Base-by-base conservation (phyloP, 2,888 invertebrate species). In the Philonicus albiceps region DNA sequence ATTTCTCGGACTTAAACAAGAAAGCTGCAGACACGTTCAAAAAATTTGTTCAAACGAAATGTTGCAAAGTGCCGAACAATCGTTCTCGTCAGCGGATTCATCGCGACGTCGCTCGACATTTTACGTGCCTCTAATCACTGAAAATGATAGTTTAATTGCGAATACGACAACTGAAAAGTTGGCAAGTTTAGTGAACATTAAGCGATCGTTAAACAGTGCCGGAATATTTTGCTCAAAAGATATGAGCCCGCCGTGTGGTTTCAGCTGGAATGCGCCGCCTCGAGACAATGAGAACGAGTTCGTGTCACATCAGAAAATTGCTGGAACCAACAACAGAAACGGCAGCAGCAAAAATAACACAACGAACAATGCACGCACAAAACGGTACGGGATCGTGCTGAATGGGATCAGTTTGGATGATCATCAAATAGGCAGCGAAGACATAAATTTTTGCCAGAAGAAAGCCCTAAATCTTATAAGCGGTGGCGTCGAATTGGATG, bases 31-130 rank as follows among this genome's bases (percentile, higher is more conserved):
- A 64, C 64, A 64, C 64, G 22, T 64, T 22, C 64, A 27, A 64
- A 64, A 64, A 22, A 19, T 53, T n/a, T 64, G 11, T 64, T 64
- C 64, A 4, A 64, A 81, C 72, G 90, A 89, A 89, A 90, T 90
- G 90, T 90, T 90, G 89, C 90, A 90, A 89, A 89, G 89, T 86
- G 88, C 89, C 87, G 90, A 90, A 86, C 88, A 88, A 85, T 43
- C 86, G 40, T 72, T 72, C 30, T 84, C 73, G 40, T 84, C 89
- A 31, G 88, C 88, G 73, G 88, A 88, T 31, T 87, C 88, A 27
- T 87, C 89, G 30, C 93, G 95, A 81, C 93, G 96, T 87, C 94
- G 96, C 88, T 96, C 96, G 80, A 95, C 96, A 88, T 96, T 96
- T 92, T 96, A 96, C 92, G 95, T 96, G 88, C 95, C 96, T 88